Base-by-base conservation (phyloP, 2,888 invertebrate species). In the Tiphia femorata region DNA sequence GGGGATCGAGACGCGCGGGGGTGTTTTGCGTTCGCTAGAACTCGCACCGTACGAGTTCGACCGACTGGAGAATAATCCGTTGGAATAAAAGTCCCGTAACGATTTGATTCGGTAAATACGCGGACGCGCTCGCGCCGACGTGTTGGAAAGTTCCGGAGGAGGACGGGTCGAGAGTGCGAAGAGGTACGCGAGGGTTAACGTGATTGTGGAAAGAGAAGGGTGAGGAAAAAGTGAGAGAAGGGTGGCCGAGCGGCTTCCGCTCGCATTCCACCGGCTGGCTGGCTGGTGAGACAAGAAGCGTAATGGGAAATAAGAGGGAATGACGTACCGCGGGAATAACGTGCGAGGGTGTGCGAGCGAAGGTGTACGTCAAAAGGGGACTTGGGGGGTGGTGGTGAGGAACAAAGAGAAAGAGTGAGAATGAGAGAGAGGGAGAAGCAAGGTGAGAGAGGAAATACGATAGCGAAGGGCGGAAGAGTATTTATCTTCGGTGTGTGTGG, bases 21-120 rank as follows among this genome's bases (percentile, higher is more conserved):
- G n/a, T n/a, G 43, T 12, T n/a, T 37, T 55, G 50, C 33, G 54
- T 44, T 47, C 19, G 20, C 58, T 46, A 17, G 44, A 35, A 21
- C 19, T 51, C 19, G 21, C 42, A 21, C 33, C 35, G n/a, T n/a
- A n/a, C n/a, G n/a, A n/a, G n/a, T n/a, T n/a, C n/a, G n/a, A n/a
- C n/a, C n/a, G n/a, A n/a, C n/a, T n/a, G n/a, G n/a, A 58, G 54
- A 50, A 56, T 50, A 62, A 60, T 62, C 49, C 71, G 41, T 8
- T 17, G 47, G 42, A 62, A 71, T 68, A 62, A 71, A 70, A 67
- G 50, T 62, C 54, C 29, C 17, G 42, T 42, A 12, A n/a, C 33
- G 37, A 50, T 58, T 54, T 48, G 46, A 29, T 60, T 53, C 23
- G 47, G 52, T 49, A 52, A 61, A 63, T 61, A 55, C 44, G 27